Conservation (phyloP, 2,888 invertebrate species). For the Pammene aurita region DNA sequence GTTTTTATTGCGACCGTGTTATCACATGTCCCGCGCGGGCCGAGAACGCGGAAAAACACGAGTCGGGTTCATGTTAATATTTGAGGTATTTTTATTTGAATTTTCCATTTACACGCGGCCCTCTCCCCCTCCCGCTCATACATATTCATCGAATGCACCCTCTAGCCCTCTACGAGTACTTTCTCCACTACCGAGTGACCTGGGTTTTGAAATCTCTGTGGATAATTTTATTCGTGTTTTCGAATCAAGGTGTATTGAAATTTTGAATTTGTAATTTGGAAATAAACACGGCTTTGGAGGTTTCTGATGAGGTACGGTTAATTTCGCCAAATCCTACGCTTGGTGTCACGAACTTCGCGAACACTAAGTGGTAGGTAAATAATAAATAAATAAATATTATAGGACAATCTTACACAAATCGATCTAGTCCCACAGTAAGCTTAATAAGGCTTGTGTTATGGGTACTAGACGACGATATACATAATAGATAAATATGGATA, state of each 20-base stretch:
- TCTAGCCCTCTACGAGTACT: too few relatives aligned
- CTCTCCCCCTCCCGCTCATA: constrained; percentile 76
- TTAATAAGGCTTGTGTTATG: too few relatives aligned
- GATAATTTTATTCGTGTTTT: constrained; percentile 30
- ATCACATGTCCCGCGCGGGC: constrained; percentile 66
- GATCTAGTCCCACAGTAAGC: too few relatives aligned
- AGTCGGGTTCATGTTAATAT: constrained; percentile 82
- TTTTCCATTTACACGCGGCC: constrained; percentile 81
- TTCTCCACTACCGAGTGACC: constrained; percentile 65
- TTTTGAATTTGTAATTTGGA: constrained; percentile 19
- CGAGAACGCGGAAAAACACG: constrained; percentile 74
- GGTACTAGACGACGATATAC: too few relatives aligned
- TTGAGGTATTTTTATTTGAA: constrained; percentile 84
- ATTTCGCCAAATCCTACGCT: not conserved
- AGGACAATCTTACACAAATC: too few relatives aligned
- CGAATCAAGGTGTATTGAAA: constrained; percentile 37
- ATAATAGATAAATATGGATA: too few relatives aligned
- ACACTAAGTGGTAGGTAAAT: too few relatives aligned
- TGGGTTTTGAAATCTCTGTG: constrained; percentile 63
- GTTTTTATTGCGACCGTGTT: constrained; percentile 62
- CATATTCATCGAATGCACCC: constrained; percentile 87
- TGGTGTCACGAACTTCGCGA: too few relatives aligned
- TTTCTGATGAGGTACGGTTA: not conserved
- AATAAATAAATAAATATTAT: too few relatives aligned
- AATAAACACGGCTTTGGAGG: constrained; percentile 3